These are phyloP conservation scores for Phrynosoma blainvillii DNA, from an alignment of 2,113 vertebrate genomes.

Conservation along the genomic window DNA sequence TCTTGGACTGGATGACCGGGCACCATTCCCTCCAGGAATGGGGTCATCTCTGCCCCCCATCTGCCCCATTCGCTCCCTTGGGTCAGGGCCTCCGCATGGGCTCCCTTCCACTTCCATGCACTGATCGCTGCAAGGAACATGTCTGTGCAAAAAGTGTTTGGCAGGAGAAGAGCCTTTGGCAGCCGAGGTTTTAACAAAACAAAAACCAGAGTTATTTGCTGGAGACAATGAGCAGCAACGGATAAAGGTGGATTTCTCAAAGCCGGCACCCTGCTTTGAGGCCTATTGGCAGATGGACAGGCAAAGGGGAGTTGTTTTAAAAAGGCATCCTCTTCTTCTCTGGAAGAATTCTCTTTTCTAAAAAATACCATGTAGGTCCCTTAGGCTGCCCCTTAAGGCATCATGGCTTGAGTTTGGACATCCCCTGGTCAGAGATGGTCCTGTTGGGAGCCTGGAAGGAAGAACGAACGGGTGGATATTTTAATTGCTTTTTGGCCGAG, in stretches of 20 bases:
- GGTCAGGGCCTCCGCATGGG: not conserved
- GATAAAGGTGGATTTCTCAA: not conserved
- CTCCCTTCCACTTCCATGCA: too few relatives aligned
- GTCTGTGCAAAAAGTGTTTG: not conserved
- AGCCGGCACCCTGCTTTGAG: not conserved
- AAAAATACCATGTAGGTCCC: constrained; percentile 20
- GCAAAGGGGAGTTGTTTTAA: not conserved
- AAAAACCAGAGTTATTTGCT: not conserved
- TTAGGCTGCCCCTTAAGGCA: not conserved
- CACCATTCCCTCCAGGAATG: not conserved
- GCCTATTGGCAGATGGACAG: too few relatives aligned
- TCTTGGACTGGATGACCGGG: constrained; percentile 14
- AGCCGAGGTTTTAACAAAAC: not conserved
- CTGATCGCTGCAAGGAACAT: not conserved
- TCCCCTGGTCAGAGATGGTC: not conserved
- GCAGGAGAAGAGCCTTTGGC: not conserved
- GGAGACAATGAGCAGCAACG: constrained; percentile 31
- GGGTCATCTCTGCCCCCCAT: not conserved
- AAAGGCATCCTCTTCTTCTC: not conserved
- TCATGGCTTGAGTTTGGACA: too few relatives aligned
- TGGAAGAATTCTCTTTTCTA: not conserved
- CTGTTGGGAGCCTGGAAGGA: too few relatives aligned
- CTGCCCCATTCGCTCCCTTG: not conserved
- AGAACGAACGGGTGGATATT: not conserved
- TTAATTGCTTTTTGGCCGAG: not conserved